phyloP scores from a whole-genome alignment of 2,888 invertebrate genomes.

The Caenorhabditis doughertyi region DNA sequence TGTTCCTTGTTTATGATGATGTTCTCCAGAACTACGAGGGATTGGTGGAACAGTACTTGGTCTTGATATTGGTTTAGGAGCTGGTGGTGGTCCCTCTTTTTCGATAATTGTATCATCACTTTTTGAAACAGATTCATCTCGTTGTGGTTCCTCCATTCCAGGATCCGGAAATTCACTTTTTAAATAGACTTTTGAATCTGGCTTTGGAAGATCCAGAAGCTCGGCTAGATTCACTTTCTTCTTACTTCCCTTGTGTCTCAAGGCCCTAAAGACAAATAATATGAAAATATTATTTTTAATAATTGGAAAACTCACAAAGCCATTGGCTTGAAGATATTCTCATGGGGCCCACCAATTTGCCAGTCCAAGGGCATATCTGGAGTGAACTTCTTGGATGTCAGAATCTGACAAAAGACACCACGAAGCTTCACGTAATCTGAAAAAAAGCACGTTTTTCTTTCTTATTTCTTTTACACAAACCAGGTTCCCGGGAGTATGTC shows the following conservation, averaged over 20 bases:
- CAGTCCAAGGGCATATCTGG: slow-evolving; percentile 59
- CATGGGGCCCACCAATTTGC: slow-evolving; percentile 48
- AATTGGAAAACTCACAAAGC: slow-evolving; percentile 19
- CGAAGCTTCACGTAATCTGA: slow-evolving; percentile 56
- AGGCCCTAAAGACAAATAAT: slow-evolving; percentile 9
- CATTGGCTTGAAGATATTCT: slow-evolving; percentile 28
- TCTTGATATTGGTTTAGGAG: slow-evolving; percentile 8
- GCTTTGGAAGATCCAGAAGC: slow-evolving; percentile 40
- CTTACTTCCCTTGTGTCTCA: slow-evolving; percentile 31
- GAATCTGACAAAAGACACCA: slow-evolving; percentile 45
- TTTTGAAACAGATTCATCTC: slow-evolving; percentile 51
- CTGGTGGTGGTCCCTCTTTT: slow-evolving; percentile 48
- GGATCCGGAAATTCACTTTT: slow-evolving; percentile 39
- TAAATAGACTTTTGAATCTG: not conserved
- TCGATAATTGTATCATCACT: slow-evolving; percentile 60
- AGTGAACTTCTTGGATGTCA: slow-evolving; percentile 31
- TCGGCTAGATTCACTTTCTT: slow-evolving; percentile 40
- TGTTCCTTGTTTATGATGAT: slow-evolving; percentile 14
- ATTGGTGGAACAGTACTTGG: slow-evolving; percentile 2
- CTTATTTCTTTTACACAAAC: not conserved
- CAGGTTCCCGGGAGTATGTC: slow-evolving; percentile 38
- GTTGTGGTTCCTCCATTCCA: slow-evolving; percentile 23
- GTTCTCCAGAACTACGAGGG: not conserved
- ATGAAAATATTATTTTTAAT: not conserved
- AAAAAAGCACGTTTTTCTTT: not conserved